phyloP scores from a whole-genome alignment of 2,888 invertebrate species.

The Drosophila pseudotakahashii region DNA sequence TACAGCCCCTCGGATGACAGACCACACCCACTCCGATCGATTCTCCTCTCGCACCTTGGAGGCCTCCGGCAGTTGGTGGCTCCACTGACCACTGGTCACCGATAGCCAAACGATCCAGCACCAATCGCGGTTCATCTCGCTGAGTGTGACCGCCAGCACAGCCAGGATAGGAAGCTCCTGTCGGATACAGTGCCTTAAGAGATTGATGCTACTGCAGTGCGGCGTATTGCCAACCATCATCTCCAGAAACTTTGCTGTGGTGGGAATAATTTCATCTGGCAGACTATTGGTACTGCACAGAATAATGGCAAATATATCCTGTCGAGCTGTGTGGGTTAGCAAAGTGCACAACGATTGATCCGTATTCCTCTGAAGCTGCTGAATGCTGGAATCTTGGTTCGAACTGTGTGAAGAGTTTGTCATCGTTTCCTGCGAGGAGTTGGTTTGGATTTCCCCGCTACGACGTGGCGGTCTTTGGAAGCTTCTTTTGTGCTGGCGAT shows the following conservation, averaged over 20 bases:
- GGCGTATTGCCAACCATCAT: constrained; percentile 66
- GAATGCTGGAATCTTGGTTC: constrained; percentile 67
- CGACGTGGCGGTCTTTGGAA: constrained; percentile 47
- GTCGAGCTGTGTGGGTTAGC: constrained; percentile 55
- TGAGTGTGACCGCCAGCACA: constrained; percentile 79
- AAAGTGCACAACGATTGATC: constrained; percentile 56
- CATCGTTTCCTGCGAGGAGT: constrained; percentile 78
- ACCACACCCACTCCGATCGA: constrained; percentile 68
- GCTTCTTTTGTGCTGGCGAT: constrained; percentile 57
- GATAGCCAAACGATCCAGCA: constrained; percentile 83
- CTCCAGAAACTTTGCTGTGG: constrained; percentile 68
- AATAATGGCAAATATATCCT: constrained; percentile 83
- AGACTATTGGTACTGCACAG: constrained; percentile 77
- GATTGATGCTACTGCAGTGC: constrained; percentile 75
- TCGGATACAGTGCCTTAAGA: constrained; percentile 74
- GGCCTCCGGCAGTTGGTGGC: constrained; percentile 48
- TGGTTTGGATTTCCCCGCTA: constrained; percentile 61
- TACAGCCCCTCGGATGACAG: constrained; percentile 82
- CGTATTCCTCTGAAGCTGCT: constrained; percentile 41
- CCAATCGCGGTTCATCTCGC: constrained; percentile 74
- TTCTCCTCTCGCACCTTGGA: constrained; percentile 52
- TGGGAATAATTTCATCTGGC: constrained; percentile 59
- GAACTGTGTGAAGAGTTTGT: constrained; percentile 80
- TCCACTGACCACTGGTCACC: constrained; percentile 80
- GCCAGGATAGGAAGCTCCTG: constrained; percentile 80